Evolutionary conservation across 2,888 invertebrate genomes (phyloP), one percentile per base, ranked within the genome.

Genomic region (Rotaria macrura): DNA sequence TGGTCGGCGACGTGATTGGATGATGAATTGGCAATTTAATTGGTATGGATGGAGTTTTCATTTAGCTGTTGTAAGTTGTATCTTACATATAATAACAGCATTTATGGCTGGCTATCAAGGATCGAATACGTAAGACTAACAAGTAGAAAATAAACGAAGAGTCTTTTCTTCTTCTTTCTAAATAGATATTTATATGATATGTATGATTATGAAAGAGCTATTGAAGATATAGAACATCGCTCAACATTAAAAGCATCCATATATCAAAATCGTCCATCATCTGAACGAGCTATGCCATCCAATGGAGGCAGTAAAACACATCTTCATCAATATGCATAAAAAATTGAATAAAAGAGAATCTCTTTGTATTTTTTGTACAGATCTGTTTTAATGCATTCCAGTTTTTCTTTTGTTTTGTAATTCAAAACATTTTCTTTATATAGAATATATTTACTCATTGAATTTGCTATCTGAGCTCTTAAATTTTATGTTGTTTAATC

Each of bases 31-130:
- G 87, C 83, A 87, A 57, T 84, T 85, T 74, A 87, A 87, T 83
- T 87, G 87, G 83, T 87, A 84, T 72, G 88, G 87, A n/a, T 87
- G 87, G 87, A 86, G 87, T 25, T 87, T 79, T 84, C 65, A 55
- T 0, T 85, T 87, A 2, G 87, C 87, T 55, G 85, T 87, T 12
- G n/a, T 86, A 23, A 86, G 84, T 43, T 55, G 57, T 55, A 65
- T 86, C 17, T n/a, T 86, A 55, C 84, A 87, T 34, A 79, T 84
- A 94, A 95, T 93, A 95, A 93, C 91, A 95, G 95, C 20, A 94
- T 94, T 17, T 93, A 20, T 65, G 29, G 65, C 65, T 65, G 34
- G 65, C 3, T 65, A 65, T 38, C 65, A 65, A 34, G 65, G 65
- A 65, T 34, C 29, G 20, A 65, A 65, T 65, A 65, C 20, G 65